Evolutionary conservation across 30 jellyfish, hydroid and myxozoan species (phyloP).

Genomic region (Clytia hemisphaerica): DNA sequence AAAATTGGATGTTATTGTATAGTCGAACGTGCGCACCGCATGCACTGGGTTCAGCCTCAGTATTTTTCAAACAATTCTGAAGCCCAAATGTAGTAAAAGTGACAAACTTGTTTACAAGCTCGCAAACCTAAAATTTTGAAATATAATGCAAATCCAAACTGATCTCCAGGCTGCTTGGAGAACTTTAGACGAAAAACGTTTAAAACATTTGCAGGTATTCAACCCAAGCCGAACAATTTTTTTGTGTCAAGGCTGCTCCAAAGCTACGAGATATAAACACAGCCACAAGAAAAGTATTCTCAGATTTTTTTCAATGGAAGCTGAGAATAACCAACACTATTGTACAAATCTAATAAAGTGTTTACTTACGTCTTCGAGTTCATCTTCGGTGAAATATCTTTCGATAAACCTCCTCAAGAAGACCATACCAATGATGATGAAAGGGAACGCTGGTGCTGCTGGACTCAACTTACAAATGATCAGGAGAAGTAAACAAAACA

Average conservation of each 20-base stretch:
- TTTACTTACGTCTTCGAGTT: slow-evolving; percentile 65
- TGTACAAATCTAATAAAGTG: background rate
- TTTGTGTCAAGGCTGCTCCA: too few relatives aligned
- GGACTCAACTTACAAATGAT: slow-evolving; percentile 56
- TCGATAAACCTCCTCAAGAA: slow-evolving; percentile 55
- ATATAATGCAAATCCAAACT: too few relatives aligned
- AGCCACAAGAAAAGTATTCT: background rate
- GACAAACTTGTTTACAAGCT: too few relatives aligned
- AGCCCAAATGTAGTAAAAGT: too few relatives aligned
- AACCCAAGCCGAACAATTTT: too few relatives aligned
- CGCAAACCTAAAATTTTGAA: too few relatives aligned
- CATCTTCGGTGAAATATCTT: slow-evolving; percentile 63
- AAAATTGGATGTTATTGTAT: background rate
- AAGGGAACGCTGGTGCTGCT: slow-evolving; percentile 84
- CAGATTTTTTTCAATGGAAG: background rate
- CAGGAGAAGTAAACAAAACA: slow-evolving; percentile 42
- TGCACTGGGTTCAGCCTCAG: background rate
- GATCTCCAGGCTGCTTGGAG: too few relatives aligned
- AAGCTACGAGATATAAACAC: background rate
- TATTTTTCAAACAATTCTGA: too few relatives aligned
- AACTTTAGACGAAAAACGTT: too few relatives aligned
- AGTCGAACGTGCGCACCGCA: background rate
- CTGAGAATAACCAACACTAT: background rate
- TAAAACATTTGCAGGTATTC: too few relatives aligned
- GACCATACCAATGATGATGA: slow-evolving; percentile 76